Evolutionary conservation across 2,797 vertebrate genomes (phyloP), one percentile per base, ranked within the genome.

Genomic region (Paedocypris micromegethes): DNA sequence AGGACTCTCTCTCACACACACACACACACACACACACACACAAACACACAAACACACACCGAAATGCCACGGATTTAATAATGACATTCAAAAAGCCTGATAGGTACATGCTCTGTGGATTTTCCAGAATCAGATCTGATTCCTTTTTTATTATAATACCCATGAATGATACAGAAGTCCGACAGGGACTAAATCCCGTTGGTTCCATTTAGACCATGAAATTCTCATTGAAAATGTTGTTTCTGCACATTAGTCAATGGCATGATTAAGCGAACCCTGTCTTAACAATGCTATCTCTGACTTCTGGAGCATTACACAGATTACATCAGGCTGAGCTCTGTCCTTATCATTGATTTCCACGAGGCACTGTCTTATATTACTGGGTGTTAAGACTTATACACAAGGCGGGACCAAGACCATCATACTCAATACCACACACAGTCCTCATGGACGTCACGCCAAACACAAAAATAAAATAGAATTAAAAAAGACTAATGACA

Each of bases 261-360:
- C 43, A 4, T 56, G 59, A 70, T 70, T 50, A 70, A 70, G 50
- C 46, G 2, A 50, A 51, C 46, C 44, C 45, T 50, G 45, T 8
- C 55, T 58, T 72, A 72, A 70, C 52, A 70, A n/a, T 8, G 41
- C 23, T 53, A 58, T 70, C 68, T 64, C 38, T 43, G 45, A 43
- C 9, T 3, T 60, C 55, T 60, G 2, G 0, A 39, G 41, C 51
- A 45, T 68, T 51, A 66, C 54, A 63, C 58, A 51, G 52, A 62
- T 61, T 57, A 57, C 60, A 62, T 66, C 47, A 51, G 51, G 56
- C 44, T 66, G 46, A 55, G 61, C 56, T 56, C 49, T 59, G 64
- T 61, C 58, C 46, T 68, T 68, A 57, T 64, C 58, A 72, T 68
- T 68, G 68, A 75, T 67, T 72, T 60, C 56, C 23, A 58, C 58